These are phyloP conservation scores for Onthophagus sagittarius DNA, from an alignment of 2,888 invertebrate genomes.

Conservation along the genomic window DNA sequence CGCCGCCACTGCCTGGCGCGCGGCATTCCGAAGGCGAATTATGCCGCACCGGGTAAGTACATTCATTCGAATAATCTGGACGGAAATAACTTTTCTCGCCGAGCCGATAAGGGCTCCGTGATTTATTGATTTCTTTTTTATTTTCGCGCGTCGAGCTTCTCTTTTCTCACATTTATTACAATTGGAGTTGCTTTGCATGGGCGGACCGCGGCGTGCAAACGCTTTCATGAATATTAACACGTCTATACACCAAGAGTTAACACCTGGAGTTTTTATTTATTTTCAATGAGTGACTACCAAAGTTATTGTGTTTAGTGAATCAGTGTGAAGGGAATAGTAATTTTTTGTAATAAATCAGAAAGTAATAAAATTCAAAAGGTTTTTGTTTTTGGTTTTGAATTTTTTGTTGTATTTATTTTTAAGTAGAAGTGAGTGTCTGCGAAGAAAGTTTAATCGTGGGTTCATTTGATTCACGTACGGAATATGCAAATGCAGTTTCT, in stretches of 20 bases:
- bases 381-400: no score
- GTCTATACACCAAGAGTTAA: neutral
- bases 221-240: neutral
- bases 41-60: slow-evolving; percentile 8
- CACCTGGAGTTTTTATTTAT: neutral
- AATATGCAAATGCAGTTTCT: neutral
- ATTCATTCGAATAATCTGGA: slow-evolving; percentile 13
- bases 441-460: neutral
- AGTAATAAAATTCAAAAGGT: no score
- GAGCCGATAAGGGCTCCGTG: slow-evolving; percentile 1
- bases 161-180: neutral
- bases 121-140: slow-evolving; percentile 2
- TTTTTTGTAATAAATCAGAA: neutral
- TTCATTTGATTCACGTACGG: neutral
- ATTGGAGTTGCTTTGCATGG: neutral
- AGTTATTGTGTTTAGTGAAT: neutral
- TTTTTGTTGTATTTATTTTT: no score
- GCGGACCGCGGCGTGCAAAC: neutral
- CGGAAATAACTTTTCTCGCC: slow-evolving; percentile 6
- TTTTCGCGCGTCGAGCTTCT: neutral
- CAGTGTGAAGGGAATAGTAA: neutral
- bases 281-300: neutral
- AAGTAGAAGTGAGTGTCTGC: neutral
- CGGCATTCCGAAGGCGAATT: slow-evolving; percentile 7
- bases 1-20: slow-evolving; percentile 3